phyloP scores from a whole-genome alignment of 2,113 vertebrate genomes.

The Coreoperca whiteheadi region DNA sequence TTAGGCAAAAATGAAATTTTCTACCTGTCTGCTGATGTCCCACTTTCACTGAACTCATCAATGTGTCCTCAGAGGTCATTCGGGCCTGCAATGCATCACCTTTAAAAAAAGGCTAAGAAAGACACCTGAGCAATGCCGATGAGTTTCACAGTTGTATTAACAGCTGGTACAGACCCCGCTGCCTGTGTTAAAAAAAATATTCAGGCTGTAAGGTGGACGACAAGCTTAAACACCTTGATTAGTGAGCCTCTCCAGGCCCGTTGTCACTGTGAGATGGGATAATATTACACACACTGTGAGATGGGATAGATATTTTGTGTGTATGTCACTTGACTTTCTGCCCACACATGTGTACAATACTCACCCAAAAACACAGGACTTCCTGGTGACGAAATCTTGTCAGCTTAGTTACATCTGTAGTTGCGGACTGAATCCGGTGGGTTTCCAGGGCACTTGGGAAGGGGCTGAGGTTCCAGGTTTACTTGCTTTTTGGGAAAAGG shows the following conservation, averaged over 20 bases:
- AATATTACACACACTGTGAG: slow-evolving; percentile 11
- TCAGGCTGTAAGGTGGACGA: slow-evolving; percentile 11
- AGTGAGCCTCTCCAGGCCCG: slow-evolving; percentile 8
- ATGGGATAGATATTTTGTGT: neutral
- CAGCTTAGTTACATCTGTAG: slow-evolving; percentile 69
- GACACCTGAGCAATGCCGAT: neutral
- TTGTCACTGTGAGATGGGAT: no score
- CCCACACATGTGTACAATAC: slow-evolving; percentile 43
- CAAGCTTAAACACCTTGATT: neutral
- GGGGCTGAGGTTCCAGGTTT: slow-evolving; percentile 62
- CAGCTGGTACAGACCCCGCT: slow-evolving; percentile 6
- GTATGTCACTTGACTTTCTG: slow-evolving; percentile 5
- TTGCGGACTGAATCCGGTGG: slow-evolving; percentile 48
- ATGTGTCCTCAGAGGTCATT: slow-evolving; percentile 1
- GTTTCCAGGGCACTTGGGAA: slow-evolving; percentile 67
- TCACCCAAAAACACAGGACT: slow-evolving; percentile 75
- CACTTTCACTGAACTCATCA: slow-evolving; percentile 17
- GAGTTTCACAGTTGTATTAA: slow-evolving; percentile 21
- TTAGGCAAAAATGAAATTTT: neutral
- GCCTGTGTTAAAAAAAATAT: slow-evolving; percentile 3
- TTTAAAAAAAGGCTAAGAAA: slow-evolving; percentile 6
- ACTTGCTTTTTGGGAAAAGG: slow-evolving; percentile 57
- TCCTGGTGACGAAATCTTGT: slow-evolving; percentile 67
- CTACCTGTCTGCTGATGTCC: slow-evolving; percentile 3
- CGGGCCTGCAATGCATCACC: slow-evolving; percentile 29